Base-by-base conservation (phyloP, 2,888 invertebrate genomes). In the Aphodius granarius region DNA sequence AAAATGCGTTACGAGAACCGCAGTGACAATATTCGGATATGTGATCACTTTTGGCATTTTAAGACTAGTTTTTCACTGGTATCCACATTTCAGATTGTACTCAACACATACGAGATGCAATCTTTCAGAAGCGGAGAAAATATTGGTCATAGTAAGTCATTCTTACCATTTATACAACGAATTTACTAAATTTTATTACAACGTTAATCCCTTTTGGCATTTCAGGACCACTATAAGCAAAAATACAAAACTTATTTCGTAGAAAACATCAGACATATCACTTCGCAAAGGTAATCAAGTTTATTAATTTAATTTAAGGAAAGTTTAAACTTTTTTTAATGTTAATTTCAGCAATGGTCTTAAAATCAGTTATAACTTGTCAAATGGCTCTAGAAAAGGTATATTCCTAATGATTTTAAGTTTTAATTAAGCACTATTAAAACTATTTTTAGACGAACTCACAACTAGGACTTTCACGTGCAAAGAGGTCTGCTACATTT, bases 31-130 rank as follows among this genome's bases (percentile, higher is more conserved):
- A 89, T 82, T 91, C 23, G 85, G 91, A 21, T 93, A 94, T 20
- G 81, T 92, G 22, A 78, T 94, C 70, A 93, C 94, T 0, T 90
- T 90, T 23, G 97, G 97, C 6, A 84, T 95, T 0, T 90, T 97
- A 1, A 91, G 95, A 78, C 90, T 97, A 81, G 86, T 97, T 79
- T 94, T 95, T 88, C 95, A 97, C 86, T 97, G 97, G 97, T 91
- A 92, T 83, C 96, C 96, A 0, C 92, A 92, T 77, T 92, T 93
- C 90, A 90, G 92, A 86, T 88, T 97, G 15, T 89, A 91, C 78
- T 90, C 91, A 19, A 96, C 95, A 0, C 94, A 94, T 83, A 87
- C 88, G 6, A 88, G 89, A 78, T 94, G 94, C 84, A 88, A 91
- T 66, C 89, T 97, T 77, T 90, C 91, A 76, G 87, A 90, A 63